Evolutionary conservation across 2,888 invertebrate genomes (phyloP), one percentile per base, ranked within the genome.

Genomic region (Xestia rhomboidea): DNA sequence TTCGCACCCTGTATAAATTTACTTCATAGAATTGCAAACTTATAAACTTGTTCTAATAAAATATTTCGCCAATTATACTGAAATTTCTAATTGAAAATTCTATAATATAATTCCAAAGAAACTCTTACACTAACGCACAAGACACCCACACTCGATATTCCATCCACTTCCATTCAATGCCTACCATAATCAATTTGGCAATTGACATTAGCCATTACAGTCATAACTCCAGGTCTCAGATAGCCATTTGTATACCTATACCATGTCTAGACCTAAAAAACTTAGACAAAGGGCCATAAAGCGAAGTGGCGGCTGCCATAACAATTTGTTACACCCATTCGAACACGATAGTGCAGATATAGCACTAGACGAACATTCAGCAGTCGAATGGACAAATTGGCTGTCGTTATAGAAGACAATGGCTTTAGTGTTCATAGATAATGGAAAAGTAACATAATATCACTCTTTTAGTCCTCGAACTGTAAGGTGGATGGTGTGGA

Each of bases 251-350:
- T 68, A 71, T 41, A 85, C 82, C 57, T 73, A 85, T 54, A 74
- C 60, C 68, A 73, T 68, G 82, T 77, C 73, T 84, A 84, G 80
- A 79, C 84, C 77, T 81, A 86, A 89, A 85, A 79, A 81, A 80
- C 68, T 66, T 27, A 82, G 69, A 88, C 89, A 88, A 88, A 87
- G 86, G 75, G 71, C 72, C 49, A 86, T 88, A 88, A 88, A 88
- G 69, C 51, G 66, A 77, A 68, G 57, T 73, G 57, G 76, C 70
- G 70, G 64, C 63, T 41, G 77, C 82, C 51, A 83, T 87, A 87
- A 86, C 81, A 86, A 89, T 84, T 79, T 80, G 80, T 80, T 76
- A 68, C 38, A 67, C 51, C 64, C 63, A 66, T 49, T 62, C 72
- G n/a, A 62, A 76, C 77, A 66, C 76, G 73, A 68, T 73, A 68